Base-by-base conservation (phyloP, 1,140 invertebrate species). In the Ceratina australensis region DNA sequence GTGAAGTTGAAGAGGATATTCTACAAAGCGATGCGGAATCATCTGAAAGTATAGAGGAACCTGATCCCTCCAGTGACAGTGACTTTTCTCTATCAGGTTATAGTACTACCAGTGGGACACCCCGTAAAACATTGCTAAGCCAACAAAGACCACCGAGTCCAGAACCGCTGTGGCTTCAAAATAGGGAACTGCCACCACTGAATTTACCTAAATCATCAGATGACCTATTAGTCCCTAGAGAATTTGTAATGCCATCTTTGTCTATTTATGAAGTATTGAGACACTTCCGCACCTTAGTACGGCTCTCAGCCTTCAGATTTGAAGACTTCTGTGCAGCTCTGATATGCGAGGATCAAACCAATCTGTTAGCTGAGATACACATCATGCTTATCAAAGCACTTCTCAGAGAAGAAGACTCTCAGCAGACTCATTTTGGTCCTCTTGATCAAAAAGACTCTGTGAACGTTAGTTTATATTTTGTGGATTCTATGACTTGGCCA, bases 361-460 rank as follows among this genome's bases (percentile, higher is more conserved):
- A 95, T 89, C 91, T 99, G 49, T 91, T 99, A 12, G 95, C 96
- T 18, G 98, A 99, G 93, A 95, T 98, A 84, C 98, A 99, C 90
- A 96, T 98, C 75, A 96, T 96, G 93, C 92, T 99, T 54, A 92
- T 99, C 2, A 98, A 98, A 93, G 95, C 98, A 13, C 93, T 99
- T 72, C 92, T 99, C 42, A 92, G 98, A 66, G 98, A 99, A 93
- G 98, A 99, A 92, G 98, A 99, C 91, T 95, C 95, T 1, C 97
- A 98, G 91, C 97, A 97, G 87, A 98, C 98, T 20, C 96, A 97
- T 89, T 99, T 98, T 93, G 98, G 98, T 64, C 97, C 98, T 16
- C 91, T 98, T 68, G 98, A 99, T 93, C 96, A 98, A 87, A 99
- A 99, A 93, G 98, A 99, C 91, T 98, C 97, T 90, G 96, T 99